These are phyloP conservation scores for Gobio gobio DNA, from an alignment of 2,113 vertebrate genomes.

Conservation along the genomic window DNA sequence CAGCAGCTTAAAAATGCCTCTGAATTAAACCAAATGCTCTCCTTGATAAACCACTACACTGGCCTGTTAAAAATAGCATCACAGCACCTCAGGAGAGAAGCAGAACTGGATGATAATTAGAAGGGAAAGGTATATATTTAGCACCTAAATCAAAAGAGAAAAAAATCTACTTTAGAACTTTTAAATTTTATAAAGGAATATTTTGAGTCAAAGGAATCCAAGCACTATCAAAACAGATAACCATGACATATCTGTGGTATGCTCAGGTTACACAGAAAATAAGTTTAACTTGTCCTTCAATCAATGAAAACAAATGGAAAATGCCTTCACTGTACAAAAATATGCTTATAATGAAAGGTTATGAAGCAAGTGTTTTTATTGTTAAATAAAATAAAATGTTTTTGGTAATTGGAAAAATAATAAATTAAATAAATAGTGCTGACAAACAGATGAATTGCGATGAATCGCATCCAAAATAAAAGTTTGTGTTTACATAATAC, in stretches of 20 bases:
- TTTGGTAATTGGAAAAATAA: background rate
- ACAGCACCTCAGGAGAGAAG: background rate
- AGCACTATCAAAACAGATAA: background rate
- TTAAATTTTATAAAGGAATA: background rate
- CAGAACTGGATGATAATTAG: background rate
- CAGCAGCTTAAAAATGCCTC: conserved; percentile 22
- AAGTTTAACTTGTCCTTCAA: background rate
- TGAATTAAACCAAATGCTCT: conserved; percentile 20
- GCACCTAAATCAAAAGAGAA: background rate
- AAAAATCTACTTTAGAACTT: background rate
- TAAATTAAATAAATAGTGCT: too few relatives aligned
- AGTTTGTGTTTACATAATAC: too few relatives aligned
- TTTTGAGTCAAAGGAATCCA: background rate
- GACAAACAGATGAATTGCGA: too few relatives aligned
- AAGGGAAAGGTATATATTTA: conserved; percentile 21
- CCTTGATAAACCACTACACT: conserved; percentile 24
- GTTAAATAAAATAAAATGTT: background rate
- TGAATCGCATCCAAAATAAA: too few relatives aligned
- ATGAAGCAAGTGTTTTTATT: background rate
- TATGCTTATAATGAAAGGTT: background rate
- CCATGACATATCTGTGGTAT: background rate
- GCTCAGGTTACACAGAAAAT: background rate
- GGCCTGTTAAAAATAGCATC: conserved; percentile 49
- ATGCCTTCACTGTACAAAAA: background rate
- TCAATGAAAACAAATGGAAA: background rate